Evolutionary conservation across 2,888 invertebrate species (phyloP).

Genomic region (Ophion ventricosus): DNA sequence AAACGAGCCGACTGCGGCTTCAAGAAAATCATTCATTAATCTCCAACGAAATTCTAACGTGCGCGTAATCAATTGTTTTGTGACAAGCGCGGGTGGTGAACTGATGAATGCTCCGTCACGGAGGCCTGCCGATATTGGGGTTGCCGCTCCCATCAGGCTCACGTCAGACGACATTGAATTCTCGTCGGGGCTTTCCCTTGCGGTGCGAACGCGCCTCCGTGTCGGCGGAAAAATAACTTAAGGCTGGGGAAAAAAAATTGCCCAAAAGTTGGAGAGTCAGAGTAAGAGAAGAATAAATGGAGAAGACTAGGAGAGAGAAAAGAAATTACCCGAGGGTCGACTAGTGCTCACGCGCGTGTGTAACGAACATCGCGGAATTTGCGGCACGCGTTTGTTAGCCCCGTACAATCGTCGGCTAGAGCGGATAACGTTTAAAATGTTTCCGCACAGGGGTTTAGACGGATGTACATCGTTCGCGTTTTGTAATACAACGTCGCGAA

Average conservation of each 20-base stretch:
- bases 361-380: conserved; percentile 52
- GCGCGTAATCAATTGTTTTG: conserved; percentile 25
- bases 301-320: neutral
- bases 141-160: conserved; percentile 9
- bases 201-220: conserved; percentile 16
- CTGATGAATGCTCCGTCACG: conserved; percentile 39
- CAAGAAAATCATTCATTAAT: too few species aligned
- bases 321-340: conserved; percentile 31
- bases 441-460: conserved; percentile 39
- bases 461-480: conserved; percentile 37
- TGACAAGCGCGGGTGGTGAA: neutral
- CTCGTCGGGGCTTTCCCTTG: conserved; percentile 23
- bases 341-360: conserved; percentile 50
- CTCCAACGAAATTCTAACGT: neutral
- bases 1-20: neutral
- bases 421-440: conserved; percentile 61
- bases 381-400: conserved; percentile 54
- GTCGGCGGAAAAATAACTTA: neutral
- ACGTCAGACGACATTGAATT: conserved; percentile 22
- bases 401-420: neutral
- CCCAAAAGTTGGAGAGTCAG: too few species aligned
- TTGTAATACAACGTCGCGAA: conserved; percentile 48
- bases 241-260: too few species aligned
- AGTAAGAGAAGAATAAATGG: neutral
- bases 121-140: conserved; percentile 1